Evolutionary conservation across 2,888 invertebrate species (phyloP).

Genomic region (Pecten maximus): DNA sequence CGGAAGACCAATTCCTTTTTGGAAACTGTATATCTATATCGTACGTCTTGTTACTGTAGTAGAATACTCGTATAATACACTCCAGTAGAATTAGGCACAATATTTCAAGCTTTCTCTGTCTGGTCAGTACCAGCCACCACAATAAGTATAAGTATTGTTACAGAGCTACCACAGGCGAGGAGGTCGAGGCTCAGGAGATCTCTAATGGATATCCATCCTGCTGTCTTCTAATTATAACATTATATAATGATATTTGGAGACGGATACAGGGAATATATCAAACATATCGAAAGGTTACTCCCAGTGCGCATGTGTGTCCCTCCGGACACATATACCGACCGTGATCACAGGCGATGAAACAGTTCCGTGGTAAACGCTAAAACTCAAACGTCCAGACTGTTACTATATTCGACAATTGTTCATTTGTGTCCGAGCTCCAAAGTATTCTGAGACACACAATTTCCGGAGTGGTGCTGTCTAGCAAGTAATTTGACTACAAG

Average conservation of each 20-base stretch:
- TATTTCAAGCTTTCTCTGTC: background rate
- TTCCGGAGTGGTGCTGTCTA: background rate
- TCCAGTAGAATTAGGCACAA: too few species aligned
- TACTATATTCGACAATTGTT: background rate
- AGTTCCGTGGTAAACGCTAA: background rate
- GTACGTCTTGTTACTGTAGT: too few species aligned
- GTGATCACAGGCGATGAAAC: background rate
- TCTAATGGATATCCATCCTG: background rate
- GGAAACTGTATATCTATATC: too few species aligned
- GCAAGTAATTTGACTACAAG: background rate
- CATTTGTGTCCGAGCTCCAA: background rate
- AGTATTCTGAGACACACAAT: background rate
- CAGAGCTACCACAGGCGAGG: background rate
- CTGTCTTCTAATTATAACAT: background rate
- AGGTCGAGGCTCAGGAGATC: background rate
- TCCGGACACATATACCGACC: background rate
- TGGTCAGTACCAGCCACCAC: background rate
- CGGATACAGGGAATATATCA: background rate
- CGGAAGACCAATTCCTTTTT: too few species aligned
- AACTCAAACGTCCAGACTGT: background rate
- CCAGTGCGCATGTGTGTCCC: background rate
- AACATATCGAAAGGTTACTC: background rate
- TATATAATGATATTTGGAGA: background rate
- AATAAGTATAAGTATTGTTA: background rate
- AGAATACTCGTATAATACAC: too few species aligned